These are phyloP conservation scores for Epinephelus cyanopodus DNA, from an alignment of 2,113 vertebrate genomes.

Conservation along the genomic window DNA sequence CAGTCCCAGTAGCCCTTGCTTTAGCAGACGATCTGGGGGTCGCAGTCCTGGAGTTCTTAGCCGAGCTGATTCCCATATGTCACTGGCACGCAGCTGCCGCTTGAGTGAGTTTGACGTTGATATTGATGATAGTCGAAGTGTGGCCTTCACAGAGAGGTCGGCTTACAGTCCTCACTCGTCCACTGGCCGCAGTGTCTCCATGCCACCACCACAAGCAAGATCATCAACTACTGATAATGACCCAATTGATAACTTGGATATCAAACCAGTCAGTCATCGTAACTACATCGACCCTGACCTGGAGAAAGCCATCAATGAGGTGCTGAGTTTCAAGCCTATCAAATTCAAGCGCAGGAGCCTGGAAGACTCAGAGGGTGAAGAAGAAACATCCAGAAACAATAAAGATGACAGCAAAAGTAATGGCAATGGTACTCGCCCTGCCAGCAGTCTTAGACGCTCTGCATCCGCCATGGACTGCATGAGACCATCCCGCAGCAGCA, in stretches of 20 bases:
- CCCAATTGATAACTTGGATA: constrained; percentile 58
- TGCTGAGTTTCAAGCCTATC: constrained; percentile 92
- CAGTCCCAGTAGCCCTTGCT: constrained; percentile 80
- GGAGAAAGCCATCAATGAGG: constrained; percentile 95
- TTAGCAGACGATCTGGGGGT: constrained; percentile 73
- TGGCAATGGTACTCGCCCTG: constrained; percentile 51
- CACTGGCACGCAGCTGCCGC: constrained; percentile 85
- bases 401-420: constrained; percentile 75
- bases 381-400: constrained; percentile 59
- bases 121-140: constrained; percentile 81
- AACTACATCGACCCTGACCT: constrained; percentile 95
- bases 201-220: constrained; percentile 90
- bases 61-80: constrained; percentile 86
- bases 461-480: constrained; percentile 89
- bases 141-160: constrained; percentile 85
- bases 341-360: constrained; percentile 87
- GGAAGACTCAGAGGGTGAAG: constrained; percentile 85
- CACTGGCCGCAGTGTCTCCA: constrained; percentile 90
- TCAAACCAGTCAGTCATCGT: constrained; percentile 85
- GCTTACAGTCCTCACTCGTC: constrained; percentile 85
- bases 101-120: constrained; percentile 88
- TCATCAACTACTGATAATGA: constrained; percentile 56
- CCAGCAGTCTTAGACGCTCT: constrained; percentile 86
- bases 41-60: constrained; percentile 83
- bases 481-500: constrained; percentile 73